Evolutionary conservation across 2,797 vertebrate genomes (phyloP), one percentile per base, ranked within the genome.

Genomic region (Halcyon chelicuti): DNA sequence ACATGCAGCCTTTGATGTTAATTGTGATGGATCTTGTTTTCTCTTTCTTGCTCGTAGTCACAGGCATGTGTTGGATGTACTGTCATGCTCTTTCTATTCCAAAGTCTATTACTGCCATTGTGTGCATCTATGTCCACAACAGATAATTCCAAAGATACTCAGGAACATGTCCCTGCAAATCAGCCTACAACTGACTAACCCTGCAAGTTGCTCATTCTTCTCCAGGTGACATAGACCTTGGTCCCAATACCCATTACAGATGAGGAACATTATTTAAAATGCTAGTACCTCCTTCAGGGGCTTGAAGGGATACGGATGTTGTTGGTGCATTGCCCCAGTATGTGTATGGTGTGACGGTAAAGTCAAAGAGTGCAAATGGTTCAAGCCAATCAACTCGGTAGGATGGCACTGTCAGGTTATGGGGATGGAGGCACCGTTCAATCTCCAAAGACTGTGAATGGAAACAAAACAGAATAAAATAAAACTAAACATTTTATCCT

Each of bases 341-440:
- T 5, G 98, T 98, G 72, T 97, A 98, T 2, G 98, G 98, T 71
- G 96, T 98, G 58, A 98, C 97, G 2, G 94, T 97, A 93, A 98
- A 96, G 74, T 98, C 96, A 96, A 98, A 98, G 68, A 92, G 81
- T 51, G 67, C 23, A 70, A 98, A 97, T 33, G 98, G 97, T n/a
- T 98, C 94, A 90, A 98, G 91, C 21, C 94, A 95, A 88, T 96
- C 97, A 63, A 98, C 95, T 76, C 2, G 81, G 81, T 97, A 97
- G 58, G 89, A 66, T 49, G 98, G 92, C 47, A 90, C 71, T n/a
- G 90, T 93, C 76, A 97, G 55, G 9, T 88, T 90, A 61, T 61
- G 96, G 49, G 78, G 51, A 13, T 92, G 87, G 31, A 95, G 96
- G 80, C 96, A 98, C 14, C 9, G 12, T 55, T 97, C 97, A 86